Conservation (phyloP, 2,797 vertebrate genomes). For the Mormyrops attenuatus region DNA sequence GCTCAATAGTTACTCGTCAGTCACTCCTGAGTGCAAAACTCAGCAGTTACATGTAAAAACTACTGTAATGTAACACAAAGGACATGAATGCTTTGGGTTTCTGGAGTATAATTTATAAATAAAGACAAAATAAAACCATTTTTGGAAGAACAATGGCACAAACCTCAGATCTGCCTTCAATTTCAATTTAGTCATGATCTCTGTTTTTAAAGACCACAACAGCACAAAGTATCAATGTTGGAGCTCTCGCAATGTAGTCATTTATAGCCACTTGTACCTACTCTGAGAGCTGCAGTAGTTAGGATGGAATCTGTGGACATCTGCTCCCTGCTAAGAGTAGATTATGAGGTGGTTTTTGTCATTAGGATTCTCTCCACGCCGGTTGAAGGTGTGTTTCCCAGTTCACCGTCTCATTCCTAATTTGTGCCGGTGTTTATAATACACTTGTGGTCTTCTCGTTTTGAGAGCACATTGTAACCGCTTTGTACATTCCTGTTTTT, state of each 20-base stretch:
- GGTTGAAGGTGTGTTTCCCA: not conserved
- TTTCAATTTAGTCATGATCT: not conserved
- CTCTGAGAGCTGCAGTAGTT: not conserved
- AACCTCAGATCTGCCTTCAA: not conserved
- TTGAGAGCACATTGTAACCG: conserved; percentile 21
- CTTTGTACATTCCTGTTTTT: conserved; percentile 42
- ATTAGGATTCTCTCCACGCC: not conserved
- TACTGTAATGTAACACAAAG: not conserved
- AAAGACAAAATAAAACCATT: not conserved
- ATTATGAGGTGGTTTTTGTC: not conserved
- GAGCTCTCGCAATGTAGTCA: not conserved
- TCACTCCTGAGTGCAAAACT: not conserved
- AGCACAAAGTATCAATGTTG: not conserved
- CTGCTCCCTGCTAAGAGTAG: not conserved
- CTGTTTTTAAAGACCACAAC: conserved; percentile 1
- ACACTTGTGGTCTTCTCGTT: conserved; percentile 30
- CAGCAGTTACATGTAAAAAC: not conserved
- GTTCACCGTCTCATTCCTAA: not conserved
- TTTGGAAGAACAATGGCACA: not conserved
- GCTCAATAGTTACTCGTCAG: not conserved
- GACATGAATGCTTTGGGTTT: not conserved
- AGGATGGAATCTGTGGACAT: not conserved
- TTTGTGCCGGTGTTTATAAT: conserved; percentile 4
- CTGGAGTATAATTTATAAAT: not conserved
- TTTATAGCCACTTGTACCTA: not conserved